Base-by-base conservation (phyloP, 53 echinoderm and acorn worm species). In the Patiria pectinifera region DNA sequence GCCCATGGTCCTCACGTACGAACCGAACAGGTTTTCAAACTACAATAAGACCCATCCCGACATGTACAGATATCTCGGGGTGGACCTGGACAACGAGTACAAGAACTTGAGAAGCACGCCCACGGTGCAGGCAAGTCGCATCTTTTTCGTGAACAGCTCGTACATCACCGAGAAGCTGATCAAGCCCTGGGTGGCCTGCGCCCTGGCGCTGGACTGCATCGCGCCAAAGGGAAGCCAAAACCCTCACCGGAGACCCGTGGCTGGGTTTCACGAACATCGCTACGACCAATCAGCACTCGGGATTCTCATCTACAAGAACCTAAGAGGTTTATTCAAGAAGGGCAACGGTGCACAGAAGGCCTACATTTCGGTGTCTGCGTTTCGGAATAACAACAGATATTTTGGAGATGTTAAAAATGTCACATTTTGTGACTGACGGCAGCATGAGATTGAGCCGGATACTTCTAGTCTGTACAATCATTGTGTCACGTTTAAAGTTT, bases 61-160 rank as follows among this genome's bases (percentile, higher is more conserved):
- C 44, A 94, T 92, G 92, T 94, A 83, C 63, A 76, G 49, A 6
- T 85, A 87, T 9, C 63, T 95, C 19, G 92, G 92, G 3, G 88
- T 95, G 7, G 85, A 95, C 58, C 61, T 86, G 58, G 48, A 43
- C 21, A 22, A 84, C 9, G 87, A 89, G 10, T 94, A 90, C 83
- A 23, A 23, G 9, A 63, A 83, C 8, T 2, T 1, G 1, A 74
- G 90, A n/a, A 26, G 18, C 19, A 78, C 94, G 2, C 88, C 95
- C 3, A 78, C 94, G 59, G 83, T 86, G 24, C 86, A 90, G 7
- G 94, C 92, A 12, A 92, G 94, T 71, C 84, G 92, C 45, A 94
- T 94, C 59, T 80, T 94, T 48, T 94, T 94, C 61, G 89, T 95
- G 62, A 95, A 95, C 90, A 92, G 95, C 19, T 92, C 95, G 4